Conservation (phyloP, 53 echinoderm and acorn worm species). For the Stichopus horrens region DNA sequence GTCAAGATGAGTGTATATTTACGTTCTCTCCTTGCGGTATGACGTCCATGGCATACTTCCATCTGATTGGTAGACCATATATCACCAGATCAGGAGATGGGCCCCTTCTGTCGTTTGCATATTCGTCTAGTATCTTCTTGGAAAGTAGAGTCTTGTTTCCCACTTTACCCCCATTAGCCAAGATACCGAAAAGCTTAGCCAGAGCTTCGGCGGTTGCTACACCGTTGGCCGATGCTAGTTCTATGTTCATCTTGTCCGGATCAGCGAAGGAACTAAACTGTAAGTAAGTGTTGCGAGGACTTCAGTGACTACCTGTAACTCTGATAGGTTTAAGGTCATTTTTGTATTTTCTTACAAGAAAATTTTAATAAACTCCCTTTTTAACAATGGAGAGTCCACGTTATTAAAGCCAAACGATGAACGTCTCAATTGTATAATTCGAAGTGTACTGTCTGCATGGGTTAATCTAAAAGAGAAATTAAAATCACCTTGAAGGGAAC, state of each 20-base stretch:
- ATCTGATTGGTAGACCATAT: not conserved
- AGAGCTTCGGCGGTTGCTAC: conserved; percentile 3
- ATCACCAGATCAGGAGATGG: conserved; percentile 4
- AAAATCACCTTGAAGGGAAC: no score
- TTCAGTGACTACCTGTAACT: no score
- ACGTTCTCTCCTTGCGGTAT: not conserved
- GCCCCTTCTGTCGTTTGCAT: not conserved
- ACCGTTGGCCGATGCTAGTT: conserved; percentile 10
- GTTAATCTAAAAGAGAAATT: no score
- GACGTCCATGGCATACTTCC: conserved; percentile 23
- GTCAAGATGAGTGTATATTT: not conserved
- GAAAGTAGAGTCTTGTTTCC: conserved; percentile 22
- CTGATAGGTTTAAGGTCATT: no score
- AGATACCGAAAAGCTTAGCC: conserved; percentile 23
- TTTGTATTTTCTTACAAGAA: no score
- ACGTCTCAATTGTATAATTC: no score
- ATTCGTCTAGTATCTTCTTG: conserved; percentile 6
- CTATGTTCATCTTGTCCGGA: not conserved
- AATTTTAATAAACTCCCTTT: no score
- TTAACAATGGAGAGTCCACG: no score
- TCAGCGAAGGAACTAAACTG: not conserved
- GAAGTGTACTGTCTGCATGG: no score
- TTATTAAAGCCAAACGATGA: no score
- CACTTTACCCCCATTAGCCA: conserved; percentile 14
- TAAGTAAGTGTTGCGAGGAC: not conserved